Conservation (phyloP, 2,113 vertebrate genomes). For the Callocephalon fimbriatum region DNA sequence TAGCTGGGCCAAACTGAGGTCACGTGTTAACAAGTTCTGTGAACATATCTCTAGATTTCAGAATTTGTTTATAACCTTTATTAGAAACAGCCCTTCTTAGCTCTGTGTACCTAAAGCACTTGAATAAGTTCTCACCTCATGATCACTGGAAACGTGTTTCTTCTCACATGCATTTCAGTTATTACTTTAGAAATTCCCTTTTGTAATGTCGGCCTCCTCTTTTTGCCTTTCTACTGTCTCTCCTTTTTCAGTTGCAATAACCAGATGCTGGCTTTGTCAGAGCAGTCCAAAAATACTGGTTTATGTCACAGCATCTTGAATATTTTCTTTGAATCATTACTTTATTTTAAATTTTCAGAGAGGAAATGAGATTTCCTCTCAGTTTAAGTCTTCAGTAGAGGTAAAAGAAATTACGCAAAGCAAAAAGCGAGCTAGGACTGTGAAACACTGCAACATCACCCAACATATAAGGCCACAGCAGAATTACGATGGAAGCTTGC, state of each 20-base stretch:
- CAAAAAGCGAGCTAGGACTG: not conserved
- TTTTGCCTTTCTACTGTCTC: not conserved
- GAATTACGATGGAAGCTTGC: not conserved
- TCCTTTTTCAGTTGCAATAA: not conserved
- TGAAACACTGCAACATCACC: not conserved
- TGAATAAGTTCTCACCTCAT: not conserved
- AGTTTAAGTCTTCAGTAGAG: not conserved
- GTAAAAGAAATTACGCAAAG: not conserved
- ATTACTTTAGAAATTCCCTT: not conserved
- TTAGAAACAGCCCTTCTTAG: not conserved
- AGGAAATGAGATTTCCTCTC: not conserved
- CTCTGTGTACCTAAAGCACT: not conserved
- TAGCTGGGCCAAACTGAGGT: not conserved
- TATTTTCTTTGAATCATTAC: not conserved
- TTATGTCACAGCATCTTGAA: not conserved
- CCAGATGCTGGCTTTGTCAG: not conserved
- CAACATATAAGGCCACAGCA: fast-evolving
- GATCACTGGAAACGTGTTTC: not conserved
- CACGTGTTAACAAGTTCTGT: not conserved
- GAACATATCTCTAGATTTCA: not conserved
- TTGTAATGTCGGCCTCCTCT: not conserved
- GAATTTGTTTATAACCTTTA: not conserved
- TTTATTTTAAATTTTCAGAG: not conserved
- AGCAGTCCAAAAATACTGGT: not conserved
- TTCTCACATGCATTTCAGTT: not conserved